Percentiles rank a stretch among this genome's conserved stretches.
Conservation (phyloP, 2,797 vertebrate genomes). For the Rhyacichthys aspro region DNA sequence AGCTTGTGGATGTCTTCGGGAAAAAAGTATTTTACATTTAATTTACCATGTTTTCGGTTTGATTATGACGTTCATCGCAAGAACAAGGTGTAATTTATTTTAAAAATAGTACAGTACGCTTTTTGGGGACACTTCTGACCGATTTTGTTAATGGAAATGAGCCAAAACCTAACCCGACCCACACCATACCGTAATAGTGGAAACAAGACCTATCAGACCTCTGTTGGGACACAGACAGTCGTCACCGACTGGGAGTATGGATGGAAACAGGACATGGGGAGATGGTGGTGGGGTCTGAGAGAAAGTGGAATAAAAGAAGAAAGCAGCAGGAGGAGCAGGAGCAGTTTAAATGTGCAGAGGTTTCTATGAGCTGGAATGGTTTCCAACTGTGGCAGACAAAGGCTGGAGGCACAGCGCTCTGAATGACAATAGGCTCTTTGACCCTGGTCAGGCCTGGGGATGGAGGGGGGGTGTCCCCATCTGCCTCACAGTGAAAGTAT, state of each 20-base stretch:
- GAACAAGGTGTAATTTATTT: too few species aligned
- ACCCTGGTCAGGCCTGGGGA: slow-evolving; percentile 57
- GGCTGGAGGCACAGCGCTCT: slow-evolving; percentile 63
- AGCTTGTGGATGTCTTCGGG: too few species aligned
- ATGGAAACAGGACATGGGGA: not conserved
- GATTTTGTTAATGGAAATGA: too few species aligned
- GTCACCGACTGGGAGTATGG: slow-evolving; percentile 5
- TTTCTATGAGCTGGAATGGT: slow-evolving; percentile 66
- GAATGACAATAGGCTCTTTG: slow-evolving; percentile 82
- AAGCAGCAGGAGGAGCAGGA: slow-evolving; percentile 49
- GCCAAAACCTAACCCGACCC: too few species aligned
- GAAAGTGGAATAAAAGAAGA: slow-evolving; percentile 10
- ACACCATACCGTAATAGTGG: too few species aligned
- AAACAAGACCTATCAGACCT: too few species aligned
- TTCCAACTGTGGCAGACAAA: slow-evolving; percentile 76
- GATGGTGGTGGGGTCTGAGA: not conserved
- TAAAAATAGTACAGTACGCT: too few species aligned
- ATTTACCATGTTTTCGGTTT: too few species aligned
- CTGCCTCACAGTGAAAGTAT: slow-evolving; percentile 61
- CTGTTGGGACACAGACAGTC: too few species aligned
- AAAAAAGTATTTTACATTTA: too few species aligned
- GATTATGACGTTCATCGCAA: too few species aligned
- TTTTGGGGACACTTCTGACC: too few species aligned
- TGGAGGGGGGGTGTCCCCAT: slow-evolving; percentile 65
- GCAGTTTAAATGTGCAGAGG: slow-evolving; percentile 63